These are phyloP conservation scores for Nematopogon swammerdamellus DNA, from an alignment of 2,888 invertebrate genomes.

Conservation along the genomic window DNA sequence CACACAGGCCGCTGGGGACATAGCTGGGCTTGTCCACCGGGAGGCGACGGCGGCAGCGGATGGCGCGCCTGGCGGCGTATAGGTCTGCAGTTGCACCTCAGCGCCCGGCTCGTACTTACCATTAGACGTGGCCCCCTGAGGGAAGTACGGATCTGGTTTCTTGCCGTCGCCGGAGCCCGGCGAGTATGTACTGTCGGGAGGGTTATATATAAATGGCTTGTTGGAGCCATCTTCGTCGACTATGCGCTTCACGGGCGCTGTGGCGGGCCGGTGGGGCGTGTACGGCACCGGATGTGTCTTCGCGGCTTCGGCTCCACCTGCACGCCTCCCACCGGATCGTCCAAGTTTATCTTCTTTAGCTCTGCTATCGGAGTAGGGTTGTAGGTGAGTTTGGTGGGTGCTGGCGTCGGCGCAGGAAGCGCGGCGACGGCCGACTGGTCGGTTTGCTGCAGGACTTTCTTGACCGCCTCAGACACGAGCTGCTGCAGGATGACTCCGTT, in stretches of 20 bases:
- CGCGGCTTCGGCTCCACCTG: constrained; percentile 26
- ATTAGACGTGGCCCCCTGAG: constrained; percentile 30
- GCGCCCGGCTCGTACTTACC: constrained; percentile 40
- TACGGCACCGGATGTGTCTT: constrained; percentile 52
- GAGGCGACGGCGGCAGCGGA: too few relatives aligned
- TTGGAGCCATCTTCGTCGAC: constrained; percentile 31
- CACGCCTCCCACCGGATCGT: constrained; percentile 13
- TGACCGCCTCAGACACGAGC: constrained; percentile 59
- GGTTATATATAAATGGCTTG: constrained; percentile 40
- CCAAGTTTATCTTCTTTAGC: constrained; percentile 42
- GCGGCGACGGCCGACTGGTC: constrained; percentile 23
- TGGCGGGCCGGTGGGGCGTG: constrained; percentile 44
- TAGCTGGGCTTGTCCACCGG: constrained; percentile 29
- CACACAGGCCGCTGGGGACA: constrained; percentile 20
- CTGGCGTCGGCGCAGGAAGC: constrained; percentile 26
- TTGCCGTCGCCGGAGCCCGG: constrained; percentile 34
- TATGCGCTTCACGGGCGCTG: constrained; percentile 31
- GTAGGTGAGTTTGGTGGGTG: constrained; percentile 42
- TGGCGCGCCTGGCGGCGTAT: constrained; percentile 37
- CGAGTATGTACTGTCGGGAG: constrained; percentile 33
- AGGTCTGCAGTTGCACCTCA: constrained; percentile 33
- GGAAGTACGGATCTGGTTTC: constrained; percentile 36
- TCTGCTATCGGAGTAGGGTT: constrained; percentile 66
- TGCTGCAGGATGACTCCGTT: constrained; percentile 54
- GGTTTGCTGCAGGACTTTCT: constrained; percentile 55